Evolutionary conservation across 2,888 invertebrate genomes (phyloP).

Genomic region (Acronicta aceris): DNA sequence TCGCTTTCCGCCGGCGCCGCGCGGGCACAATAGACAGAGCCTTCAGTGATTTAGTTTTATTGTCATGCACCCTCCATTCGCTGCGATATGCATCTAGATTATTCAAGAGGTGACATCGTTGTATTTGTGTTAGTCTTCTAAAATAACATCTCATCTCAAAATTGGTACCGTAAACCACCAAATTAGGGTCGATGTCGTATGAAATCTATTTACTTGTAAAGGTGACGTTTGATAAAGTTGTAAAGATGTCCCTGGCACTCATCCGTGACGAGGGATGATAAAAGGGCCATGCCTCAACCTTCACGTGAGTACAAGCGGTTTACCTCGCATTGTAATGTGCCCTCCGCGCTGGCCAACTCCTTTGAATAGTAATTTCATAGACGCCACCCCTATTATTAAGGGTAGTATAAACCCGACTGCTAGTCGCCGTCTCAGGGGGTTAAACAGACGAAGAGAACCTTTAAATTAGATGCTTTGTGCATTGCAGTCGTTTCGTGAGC

Average conservation of each 20-base stretch:
- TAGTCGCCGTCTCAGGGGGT: constrained; percentile 73
- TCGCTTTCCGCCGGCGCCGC: constrained; percentile 88
- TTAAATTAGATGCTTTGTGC: constrained; percentile 73
- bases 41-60: constrained; percentile 88
- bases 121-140: constrained; percentile 41
- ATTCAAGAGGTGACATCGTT: constrained; percentile 70
- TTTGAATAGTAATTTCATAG: constrained; percentile 81
- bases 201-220: constrained; percentile 60
- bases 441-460: constrained; percentile 71
- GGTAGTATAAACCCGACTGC: constrained; percentile 76
- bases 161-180: constrained; percentile 17
- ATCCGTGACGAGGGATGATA: constrained; percentile 74
- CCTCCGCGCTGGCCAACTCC: constrained; percentile 72
- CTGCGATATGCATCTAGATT: constrained; percentile 71
- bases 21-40: constrained; percentile 81
- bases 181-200: constrained; percentile 56
- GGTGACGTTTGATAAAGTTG: constrained; percentile 66
- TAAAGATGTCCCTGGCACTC: constrained; percentile 66
- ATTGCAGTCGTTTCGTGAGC: constrained; percentile 61
- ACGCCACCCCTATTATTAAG: constrained; percentile 79
- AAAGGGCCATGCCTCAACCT: constrained; percentile 74
- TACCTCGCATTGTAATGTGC: constrained; percentile 76
- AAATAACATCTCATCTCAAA: not conserved
- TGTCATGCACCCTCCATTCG: constrained; percentile 85
- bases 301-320: constrained; percentile 77